phyloP scores from a whole-genome alignment of 2,888 invertebrate species.

The Empis livida region DNA sequence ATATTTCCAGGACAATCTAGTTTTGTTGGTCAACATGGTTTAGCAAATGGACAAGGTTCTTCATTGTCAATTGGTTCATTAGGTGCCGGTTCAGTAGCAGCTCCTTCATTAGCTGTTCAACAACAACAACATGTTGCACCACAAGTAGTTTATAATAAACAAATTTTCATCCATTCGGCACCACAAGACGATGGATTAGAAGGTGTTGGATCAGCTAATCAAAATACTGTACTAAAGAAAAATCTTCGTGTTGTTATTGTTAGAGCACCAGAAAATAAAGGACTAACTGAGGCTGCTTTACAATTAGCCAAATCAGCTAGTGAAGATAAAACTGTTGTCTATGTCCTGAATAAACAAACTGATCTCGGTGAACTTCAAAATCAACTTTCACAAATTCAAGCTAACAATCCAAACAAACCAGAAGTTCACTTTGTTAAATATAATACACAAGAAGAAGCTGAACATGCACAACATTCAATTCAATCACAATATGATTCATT shows the following conservation, averaged over 20 bases:
- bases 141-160: conserved; percentile 10
- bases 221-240: conserved; percentile 18
- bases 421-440: conserved; percentile 31
- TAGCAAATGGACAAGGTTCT: too few species aligned
- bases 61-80: too few species aligned
- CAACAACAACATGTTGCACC: not conserved
- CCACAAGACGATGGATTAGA: conserved; percentile 11
- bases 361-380: conserved; percentile 23
- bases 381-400: conserved; percentile 22
- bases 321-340: conserved; percentile 28
- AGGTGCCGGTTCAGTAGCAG: too few species aligned
- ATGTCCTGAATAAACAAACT: conserved; percentile 27
- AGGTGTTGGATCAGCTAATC: not conserved
- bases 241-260: conserved; percentile 29
- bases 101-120: not conserved
- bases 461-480: conserved; percentile 27
- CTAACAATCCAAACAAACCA: conserved; percentile 20
- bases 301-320: conserved; percentile 23
- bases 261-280: conserved; percentile 27
- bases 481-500: conserved; percentile 27
- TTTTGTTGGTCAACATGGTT: too few species aligned
- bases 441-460: conserved; percentile 28
- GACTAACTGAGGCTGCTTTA: conserved; percentile 22
- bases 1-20: not conserved
- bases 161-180: conserved; percentile 16